Base-by-base conservation (phyloP, 2,888 invertebrate genomes). In the Phania funesta region DNA sequence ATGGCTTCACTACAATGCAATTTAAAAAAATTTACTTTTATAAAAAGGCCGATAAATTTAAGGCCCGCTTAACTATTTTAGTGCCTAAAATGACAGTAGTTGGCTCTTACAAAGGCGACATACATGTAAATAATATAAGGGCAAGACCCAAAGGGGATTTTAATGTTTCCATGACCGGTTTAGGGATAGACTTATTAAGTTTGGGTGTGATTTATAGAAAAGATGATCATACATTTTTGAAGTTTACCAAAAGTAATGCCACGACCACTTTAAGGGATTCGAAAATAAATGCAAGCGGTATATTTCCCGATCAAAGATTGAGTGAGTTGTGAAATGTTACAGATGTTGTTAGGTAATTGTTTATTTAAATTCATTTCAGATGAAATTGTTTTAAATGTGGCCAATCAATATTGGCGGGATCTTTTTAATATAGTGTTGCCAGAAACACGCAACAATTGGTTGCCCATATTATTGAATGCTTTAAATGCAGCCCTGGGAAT, bases 51-150 rank as follows among this genome's bases (percentile, higher is more conserved):
- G 65, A 79, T 5, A 79, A 86, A 60, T 70, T 87, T 2, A 86
- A 85, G 48, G 11, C 87, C 1, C 84, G 82, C 9, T 85, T 94
- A 0, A 93, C 93, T 75, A 86, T 93, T 64, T 91, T 91, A 13
- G 87, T 93, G 48, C 94, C 94, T 2, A 91, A 91, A 83, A 86
- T 94, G 13, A 88, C 90, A 38, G 88, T 93, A 6, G 92, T 91
- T 35, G 94, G 94, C 1, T 90, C 92, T n/a, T 95, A 94, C 87
- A 92, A 92, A 84, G 94, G 93, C 0, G 93, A 93, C 71, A 93
- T 95, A 44, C 89, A 91, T 52, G 91, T 94, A 60, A 94, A 94
- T 83, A 90, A 92, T 18, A 90, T 94, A 80, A 92, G 92, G 68
- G 86, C 95, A 60, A 92, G 92, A 74, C 94, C 95, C 24, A 91